Percentiles rank a stretch among this genome's conserved stretches.
Evolutionary conservation across 2,888 invertebrate genomes (phyloP).

Genomic region (Sipunculus nudus): DNA sequence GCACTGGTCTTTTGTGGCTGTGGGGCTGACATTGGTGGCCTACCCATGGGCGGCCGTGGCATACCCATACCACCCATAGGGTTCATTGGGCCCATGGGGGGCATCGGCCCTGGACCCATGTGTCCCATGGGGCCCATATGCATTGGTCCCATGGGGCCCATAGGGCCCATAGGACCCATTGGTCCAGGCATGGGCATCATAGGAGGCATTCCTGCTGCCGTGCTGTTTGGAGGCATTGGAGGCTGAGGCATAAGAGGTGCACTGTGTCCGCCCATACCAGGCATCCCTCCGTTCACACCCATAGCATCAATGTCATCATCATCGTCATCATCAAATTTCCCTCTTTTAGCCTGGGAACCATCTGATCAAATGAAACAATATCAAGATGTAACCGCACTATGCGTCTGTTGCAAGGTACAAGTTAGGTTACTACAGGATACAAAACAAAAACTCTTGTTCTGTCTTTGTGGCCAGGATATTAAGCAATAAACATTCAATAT

Average conservation of each 20-base stretch:
- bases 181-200: constrained; percentile 44
- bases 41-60: constrained; percentile 23
- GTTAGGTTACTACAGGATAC: too few species aligned
- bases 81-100: constrained; percentile 49
- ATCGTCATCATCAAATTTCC: too few species aligned
- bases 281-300: background rate
- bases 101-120: constrained; percentile 40
- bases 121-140: constrained; percentile 26
- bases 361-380: too few species aligned
- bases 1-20: constrained; percentile 18
- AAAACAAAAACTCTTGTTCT: too few species aligned
- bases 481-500: too few species aligned
- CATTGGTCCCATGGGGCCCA: constrained; percentile 51
- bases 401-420: too few species aligned
- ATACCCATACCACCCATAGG: constrained; percentile 35
- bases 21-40: constrained; percentile 15
- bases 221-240: constrained; percentile 19
- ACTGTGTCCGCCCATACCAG: background rate
- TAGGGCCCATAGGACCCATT: constrained; percentile 34
- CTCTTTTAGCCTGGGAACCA: too few species aligned
- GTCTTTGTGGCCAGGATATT: too few species aligned
- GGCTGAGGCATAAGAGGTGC: too few species aligned
- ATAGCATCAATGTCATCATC: too few species aligned
- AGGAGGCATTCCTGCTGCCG: constrained; percentile 33
- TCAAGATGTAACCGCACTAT: too few species aligned